A percentile compares a stretch with the other conserved stretches of the same genome.
Evolutionary conservation across 2,797 vertebrate genomes (phyloP).

Genomic region (Todus mexicanus): DNA sequence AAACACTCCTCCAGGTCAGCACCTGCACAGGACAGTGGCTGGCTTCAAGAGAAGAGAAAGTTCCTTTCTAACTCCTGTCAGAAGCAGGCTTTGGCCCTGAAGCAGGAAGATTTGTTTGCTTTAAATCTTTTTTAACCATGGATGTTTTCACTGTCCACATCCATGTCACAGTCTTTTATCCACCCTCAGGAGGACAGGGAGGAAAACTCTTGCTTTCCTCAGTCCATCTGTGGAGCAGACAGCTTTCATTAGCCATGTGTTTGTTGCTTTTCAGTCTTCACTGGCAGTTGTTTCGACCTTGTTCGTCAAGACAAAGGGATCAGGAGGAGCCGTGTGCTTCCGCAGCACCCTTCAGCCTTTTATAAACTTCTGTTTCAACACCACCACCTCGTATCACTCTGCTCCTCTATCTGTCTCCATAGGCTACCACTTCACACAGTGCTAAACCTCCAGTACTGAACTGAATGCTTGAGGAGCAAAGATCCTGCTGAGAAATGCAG

Average conservation of each 20-base stretch:
- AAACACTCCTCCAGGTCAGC: neutral
- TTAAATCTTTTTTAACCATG: slow-evolving; percentile 9
- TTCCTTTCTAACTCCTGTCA: neutral
- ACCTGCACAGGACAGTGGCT: neutral
- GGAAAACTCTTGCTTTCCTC: neutral
- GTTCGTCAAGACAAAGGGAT: neutral
- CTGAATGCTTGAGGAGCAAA: neutral
- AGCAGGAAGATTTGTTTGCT: slow-evolving; percentile 19
- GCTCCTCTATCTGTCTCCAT: neutral
- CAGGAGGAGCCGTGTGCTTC: neutral
- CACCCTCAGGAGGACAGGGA: neutral
- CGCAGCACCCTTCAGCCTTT: neutral
- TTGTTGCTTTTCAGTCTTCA: neutral
- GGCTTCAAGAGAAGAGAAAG: neutral
- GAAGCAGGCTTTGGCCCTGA: neutral
- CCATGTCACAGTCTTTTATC: neutral
- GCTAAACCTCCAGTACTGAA: neutral
- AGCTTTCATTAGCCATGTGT: neutral
- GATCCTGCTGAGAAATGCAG: neutral
- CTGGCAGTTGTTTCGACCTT: neutral
- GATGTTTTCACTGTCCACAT: slow-evolving; percentile 15
- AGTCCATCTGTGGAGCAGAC: neutral
- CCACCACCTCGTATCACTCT: neutral
- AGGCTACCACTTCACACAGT: neutral
- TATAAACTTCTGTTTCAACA: neutral